Evolutionary conservation across 2,797 vertebrate species (phyloP).

Genomic region (Cetoscarus ocellatus): DNA sequence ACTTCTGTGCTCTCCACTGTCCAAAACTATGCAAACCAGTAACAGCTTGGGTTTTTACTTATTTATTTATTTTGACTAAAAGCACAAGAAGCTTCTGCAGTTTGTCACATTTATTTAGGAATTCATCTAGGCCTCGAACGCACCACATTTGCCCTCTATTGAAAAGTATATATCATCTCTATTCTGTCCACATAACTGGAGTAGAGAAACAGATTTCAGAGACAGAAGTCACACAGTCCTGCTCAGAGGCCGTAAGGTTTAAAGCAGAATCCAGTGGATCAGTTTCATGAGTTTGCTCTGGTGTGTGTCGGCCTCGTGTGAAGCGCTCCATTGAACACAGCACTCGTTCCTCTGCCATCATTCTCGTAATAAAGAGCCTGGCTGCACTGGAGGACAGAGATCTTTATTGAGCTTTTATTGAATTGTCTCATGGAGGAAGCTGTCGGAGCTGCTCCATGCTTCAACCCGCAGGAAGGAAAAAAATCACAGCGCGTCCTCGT

Average conservation of each 20-base stretch:
- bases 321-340: conserved; percentile 48
- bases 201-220: not conserved
- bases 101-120: too few relatives aligned
- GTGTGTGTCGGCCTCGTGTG: conserved; percentile 37
- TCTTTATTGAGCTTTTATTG: conserved; percentile 63
- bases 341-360: conserved; percentile 41
- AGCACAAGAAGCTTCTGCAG: too few relatives aligned
- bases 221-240: not conserved
- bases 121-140: not conserved
- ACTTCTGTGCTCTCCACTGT: too few relatives aligned
- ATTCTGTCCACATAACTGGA: not conserved
- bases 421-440: conserved; percentile 37
- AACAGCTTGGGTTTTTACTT: too few relatives aligned
- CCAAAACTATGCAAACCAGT: too few relatives aligned
- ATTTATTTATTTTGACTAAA: too few relatives aligned
- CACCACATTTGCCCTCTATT: not conserved
- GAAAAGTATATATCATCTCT: not conserved
- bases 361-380: conserved; percentile 54
- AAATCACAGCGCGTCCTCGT: conserved; percentile 34
- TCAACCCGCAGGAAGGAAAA: conserved; percentile 17
- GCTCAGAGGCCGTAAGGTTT: conserved; percentile 11
- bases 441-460: conserved; percentile 18
- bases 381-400: conserved; percentile 36
- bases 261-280: conserved; percentile 26
- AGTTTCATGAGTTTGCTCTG: conserved; percentile 27